Conservation (phyloP, 2,888 invertebrate genomes). For the Drosophila greeni region DNA sequence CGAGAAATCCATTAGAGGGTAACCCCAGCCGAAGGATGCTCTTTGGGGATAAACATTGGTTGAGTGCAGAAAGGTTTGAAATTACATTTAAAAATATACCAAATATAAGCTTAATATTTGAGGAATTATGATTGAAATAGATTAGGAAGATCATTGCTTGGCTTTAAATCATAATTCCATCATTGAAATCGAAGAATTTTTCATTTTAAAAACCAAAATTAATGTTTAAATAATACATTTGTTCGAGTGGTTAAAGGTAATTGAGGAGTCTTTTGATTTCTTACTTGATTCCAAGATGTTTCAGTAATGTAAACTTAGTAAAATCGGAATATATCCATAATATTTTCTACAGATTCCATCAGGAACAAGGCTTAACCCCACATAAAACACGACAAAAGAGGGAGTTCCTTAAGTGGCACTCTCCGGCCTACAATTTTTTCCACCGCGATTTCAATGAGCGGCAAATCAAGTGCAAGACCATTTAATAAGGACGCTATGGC, state of each 20-base stretch:
- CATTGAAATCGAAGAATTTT: no score
- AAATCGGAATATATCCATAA: not conserved
- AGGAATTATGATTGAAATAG: not conserved
- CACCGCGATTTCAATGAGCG: constrained; percentile 65
- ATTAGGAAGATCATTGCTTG: not conserved
- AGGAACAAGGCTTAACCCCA: not conserved
- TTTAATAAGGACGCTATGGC: constrained; percentile 18
- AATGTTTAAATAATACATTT: not conserved
- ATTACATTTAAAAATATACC: not conserved
- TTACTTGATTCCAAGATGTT: not conserved
- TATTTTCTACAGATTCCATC: not conserved
- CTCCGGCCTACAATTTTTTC: constrained; percentile 42
- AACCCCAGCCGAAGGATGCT: constrained; percentile 6
- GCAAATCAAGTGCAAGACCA: constrained; percentile 64
- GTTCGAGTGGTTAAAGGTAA: no score
- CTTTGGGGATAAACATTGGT: not conserved
- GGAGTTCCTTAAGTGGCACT: not conserved
- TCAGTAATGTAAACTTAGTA: not conserved
- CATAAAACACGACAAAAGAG: not conserved
- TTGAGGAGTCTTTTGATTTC: not conserved
- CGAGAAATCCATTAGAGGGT: constrained; percentile 9
- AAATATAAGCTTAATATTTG: not conserved
- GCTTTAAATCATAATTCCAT: no score
- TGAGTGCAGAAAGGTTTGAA: not conserved
- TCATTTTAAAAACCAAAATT: not conserved